Conservation (phyloP, 2,888 invertebrate genomes). For the Argyra leucocephala region DNA sequence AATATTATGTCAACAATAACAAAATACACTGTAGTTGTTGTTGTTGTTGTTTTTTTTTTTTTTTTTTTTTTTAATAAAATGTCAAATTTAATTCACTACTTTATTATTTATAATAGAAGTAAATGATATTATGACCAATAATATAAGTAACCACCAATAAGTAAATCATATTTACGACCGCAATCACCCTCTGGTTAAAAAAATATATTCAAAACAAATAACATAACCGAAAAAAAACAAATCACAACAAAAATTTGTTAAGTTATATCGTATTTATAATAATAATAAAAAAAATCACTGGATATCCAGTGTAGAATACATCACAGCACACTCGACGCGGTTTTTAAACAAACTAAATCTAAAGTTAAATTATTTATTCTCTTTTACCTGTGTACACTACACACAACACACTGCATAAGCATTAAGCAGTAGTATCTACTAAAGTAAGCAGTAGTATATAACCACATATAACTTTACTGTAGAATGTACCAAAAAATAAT, state of each 20-base stretch:
- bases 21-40: too few relatives aligned
- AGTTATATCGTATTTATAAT: not conserved
- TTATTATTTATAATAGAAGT: too few relatives aligned
- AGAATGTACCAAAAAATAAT: not conserved
- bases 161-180: not conserved
- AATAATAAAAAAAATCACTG: not conserved
- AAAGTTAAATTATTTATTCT: not conserved
- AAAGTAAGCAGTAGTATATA: not conserved
- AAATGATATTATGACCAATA: too few relatives aligned
- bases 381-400: not conserved
- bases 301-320: constrained; percentile 17
- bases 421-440: too few relatives aligned
- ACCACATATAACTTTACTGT: not conserved
- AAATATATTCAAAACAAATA: not conserved
- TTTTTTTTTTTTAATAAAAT: too few relatives aligned
- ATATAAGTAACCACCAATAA: too few relatives aligned
- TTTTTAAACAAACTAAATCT: constrained; percentile 22
- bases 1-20: too few relatives aligned
- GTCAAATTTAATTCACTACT: too few relatives aligned
- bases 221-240: not conserved
- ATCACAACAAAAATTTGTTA: not conserved
- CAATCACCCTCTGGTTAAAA: not conserved
- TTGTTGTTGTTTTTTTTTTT: too few relatives aligned
- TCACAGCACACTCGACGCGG: constrained; percentile 23
- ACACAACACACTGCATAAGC: not conserved